A percentile compares a stretch with the other conserved stretches of the same genome.
Conservation (phyloP, 2,888 invertebrate species). For the Pasiphila rectangulata region DNA sequence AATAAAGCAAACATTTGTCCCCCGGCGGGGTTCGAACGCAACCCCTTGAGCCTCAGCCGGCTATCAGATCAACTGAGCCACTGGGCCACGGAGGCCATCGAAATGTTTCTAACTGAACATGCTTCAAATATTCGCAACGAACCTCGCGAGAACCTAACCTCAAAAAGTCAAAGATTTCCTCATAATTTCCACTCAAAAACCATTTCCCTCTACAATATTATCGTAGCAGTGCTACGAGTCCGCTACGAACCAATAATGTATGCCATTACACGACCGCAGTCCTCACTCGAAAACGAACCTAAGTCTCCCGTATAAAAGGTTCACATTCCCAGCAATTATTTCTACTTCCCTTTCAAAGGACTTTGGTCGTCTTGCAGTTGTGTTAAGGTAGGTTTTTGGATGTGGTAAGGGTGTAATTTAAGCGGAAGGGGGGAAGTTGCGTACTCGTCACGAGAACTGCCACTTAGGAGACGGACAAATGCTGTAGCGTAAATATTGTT, state of each 20-base stretch:
- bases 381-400: constrained; percentile 12
- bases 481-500: constrained; percentile 25
- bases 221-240: constrained; percentile 25
- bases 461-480: constrained; percentile 51
- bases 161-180: constrained; percentile 4
- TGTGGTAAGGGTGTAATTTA: constrained; percentile 38
- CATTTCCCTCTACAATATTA: constrained; percentile 26
- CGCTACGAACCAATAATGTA: constrained; percentile 31
- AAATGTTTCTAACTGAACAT: too few relatives aligned
- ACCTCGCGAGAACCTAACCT: constrained; percentile 1
- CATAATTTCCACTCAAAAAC: constrained; percentile 23
- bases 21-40: too few relatives aligned
- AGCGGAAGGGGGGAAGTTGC: constrained; percentile 37
- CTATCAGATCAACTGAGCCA: too few relatives aligned
- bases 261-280: constrained; percentile 10
- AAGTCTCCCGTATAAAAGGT: constrained; percentile 16
- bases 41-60: too few relatives aligned
- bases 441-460: constrained; percentile 57
- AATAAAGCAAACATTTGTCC: too few relatives aligned
- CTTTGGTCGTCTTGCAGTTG: not conserved
- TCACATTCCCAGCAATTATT: constrained; percentile 20
- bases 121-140: not conserved
- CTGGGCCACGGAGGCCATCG: too few relatives aligned
- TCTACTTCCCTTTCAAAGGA: not conserved
- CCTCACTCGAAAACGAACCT: constrained; percentile 3